Evolutionary conservation across 2,888 invertebrate species (phyloP), one percentile per base, ranked within the genome.

Genomic region (Eupithecia insigniata): DNA sequence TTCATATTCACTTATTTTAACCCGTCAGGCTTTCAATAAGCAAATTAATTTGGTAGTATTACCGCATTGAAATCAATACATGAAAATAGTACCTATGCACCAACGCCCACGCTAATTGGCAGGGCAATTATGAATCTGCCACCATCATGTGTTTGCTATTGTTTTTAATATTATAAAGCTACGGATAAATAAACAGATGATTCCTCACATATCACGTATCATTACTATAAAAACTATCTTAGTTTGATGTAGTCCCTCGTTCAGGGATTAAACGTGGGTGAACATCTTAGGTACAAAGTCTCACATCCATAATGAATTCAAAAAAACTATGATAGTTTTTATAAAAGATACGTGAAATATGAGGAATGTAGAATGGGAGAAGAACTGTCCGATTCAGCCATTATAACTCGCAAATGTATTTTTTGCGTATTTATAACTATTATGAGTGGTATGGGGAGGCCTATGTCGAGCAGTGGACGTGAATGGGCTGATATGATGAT

Each of bases 31-130:
- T 81, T 7, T 83, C 85, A 86, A 87, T 85, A 84, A 83, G 77
- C 84, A 85, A 86, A 87, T 87, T 85, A 85, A 86, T 85, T 82
- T 80, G 74, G 72, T 67, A 76, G 75, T 78, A 77, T 75, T 72
- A 73, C 77, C 78, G 78, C 77, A 22, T 51, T 72, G 79, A 78
- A 61, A 67, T 74, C 76, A 74, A 75, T 76, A 71, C 71, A 71
- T 70, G 71, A 58, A 67, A 67, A 64, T 34, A 14, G 36, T 36
- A 62, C 8, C 36, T 71, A 75, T 72, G 72, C 70, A 69, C 34
- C 61, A 58, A 18, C 58, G 58, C 67, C 36, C 55, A 6, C 66
- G 75, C 76, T 76, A 81, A 79, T 79, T 76, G 73, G 39, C 69
- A 70, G 68, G 75, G 75, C 82, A 80, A 83, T 83, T 82, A 77